Conservation (phyloP, 2,113 vertebrate genomes). For the Hippopotamus amphibius region DNA sequence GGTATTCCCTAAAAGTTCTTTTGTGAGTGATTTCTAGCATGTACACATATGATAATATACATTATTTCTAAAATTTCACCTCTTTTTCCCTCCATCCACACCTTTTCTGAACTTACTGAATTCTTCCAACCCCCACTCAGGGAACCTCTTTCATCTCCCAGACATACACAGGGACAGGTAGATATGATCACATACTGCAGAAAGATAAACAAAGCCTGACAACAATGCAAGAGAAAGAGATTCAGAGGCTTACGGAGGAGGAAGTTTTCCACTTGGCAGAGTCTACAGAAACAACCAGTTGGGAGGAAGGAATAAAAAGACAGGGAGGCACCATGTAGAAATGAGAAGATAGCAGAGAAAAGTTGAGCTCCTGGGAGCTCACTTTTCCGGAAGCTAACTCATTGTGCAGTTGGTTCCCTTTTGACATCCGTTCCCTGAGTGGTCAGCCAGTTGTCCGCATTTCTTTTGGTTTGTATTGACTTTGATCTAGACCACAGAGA, state of each 20-base stretch:
- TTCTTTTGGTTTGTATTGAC: not conserved
- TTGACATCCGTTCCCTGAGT: not conserved
- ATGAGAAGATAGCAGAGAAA: not conserved
- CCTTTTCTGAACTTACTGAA: not conserved
- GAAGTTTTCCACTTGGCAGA: not conserved
- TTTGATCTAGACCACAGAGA: not conserved
- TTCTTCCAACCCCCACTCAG: not conserved
- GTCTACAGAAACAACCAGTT: not conserved
- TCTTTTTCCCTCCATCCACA: not conserved
- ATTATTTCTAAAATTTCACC: not conserved
- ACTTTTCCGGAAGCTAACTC: not conserved
- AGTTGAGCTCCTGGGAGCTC: not conserved
- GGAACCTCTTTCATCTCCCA: not conserved
- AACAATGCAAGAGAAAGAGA: not conserved
- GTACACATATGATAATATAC: not conserved
- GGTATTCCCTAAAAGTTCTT: not conserved
- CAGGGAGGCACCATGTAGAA: fast-evolving
- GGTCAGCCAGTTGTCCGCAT: not conserved
- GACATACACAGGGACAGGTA: not conserved
- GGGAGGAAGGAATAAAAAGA: not conserved
- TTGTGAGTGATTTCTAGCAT: not conserved
- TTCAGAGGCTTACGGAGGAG: not conserved
- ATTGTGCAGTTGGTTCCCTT: not conserved
- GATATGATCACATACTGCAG: not conserved
- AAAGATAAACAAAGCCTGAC: not conserved